Base-by-base conservation (phyloP, 2,113 vertebrate species). In the Tauraco erythrolophus region DNA sequence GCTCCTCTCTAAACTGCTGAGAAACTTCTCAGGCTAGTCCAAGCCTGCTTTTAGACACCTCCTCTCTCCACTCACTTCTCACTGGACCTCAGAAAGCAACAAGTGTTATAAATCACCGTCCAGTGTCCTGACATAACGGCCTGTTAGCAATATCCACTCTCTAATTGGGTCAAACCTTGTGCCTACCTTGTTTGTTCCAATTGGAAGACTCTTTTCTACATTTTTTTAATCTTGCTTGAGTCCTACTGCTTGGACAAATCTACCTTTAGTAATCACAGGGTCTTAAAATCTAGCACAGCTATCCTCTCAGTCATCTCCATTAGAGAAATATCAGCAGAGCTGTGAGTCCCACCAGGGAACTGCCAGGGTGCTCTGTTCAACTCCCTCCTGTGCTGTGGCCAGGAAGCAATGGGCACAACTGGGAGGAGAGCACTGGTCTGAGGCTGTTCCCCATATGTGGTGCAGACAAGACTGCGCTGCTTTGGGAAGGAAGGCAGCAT, bases 371-470 rank as follows among this genome's bases (percentile, higher is more conserved):
- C 33, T 43, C 28, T 69, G 5, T 43, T 9, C 4, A 1, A 35
- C 18, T 71, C 22, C 21, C 41, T 53, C 46, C 51, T 4, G 0
- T 0, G 0, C 27, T 5, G 13, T 25, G 22, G 30, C 15, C 35
- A 5, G 41, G 30, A n/a, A 43, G 15, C 65, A 78, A 53, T 2
- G 14, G n/a, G 28, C 11, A 46, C 5, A 31, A 60, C n/a, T 56
- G 1, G 4, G 35, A 88, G 41, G 23, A 50, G 19, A 62, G 28
- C 37, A 45, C 14, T 21, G 37, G 9, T 23, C 48, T 2, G 1
- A 35, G 14, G 14, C 24, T 64, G 25, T 22, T 76, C 39, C 68
- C 22, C 0, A 0, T 12, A 9, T 3, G 14, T 19, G 31, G 24
- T 14, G 5, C 1, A 10, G 43, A 68, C 21, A 60, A 80, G 53